Percentiles rank a stretch among this genome's conserved stretches.
Evolutionary conservation across 2,797 vertebrate genomes (phyloP).

Genomic region (Sylvilagus floridanus): DNA sequence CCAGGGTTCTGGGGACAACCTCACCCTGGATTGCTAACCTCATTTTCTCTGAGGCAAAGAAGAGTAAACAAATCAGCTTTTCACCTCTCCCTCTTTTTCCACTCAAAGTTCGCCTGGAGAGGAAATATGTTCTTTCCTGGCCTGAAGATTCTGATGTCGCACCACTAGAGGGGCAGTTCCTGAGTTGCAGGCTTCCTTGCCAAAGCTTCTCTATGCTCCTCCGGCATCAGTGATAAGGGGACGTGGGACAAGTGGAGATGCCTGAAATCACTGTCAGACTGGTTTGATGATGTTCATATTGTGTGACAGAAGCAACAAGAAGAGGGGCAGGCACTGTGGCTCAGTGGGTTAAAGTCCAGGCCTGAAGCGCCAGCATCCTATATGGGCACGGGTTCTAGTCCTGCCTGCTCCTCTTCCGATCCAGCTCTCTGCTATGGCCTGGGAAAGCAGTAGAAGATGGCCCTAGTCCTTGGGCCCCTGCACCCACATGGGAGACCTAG

Average conservation of each 20-base stretch:
- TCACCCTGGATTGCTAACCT: not conserved
- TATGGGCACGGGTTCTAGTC: too few species aligned
- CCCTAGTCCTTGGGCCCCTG: too few species aligned
- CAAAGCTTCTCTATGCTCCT: not conserved
- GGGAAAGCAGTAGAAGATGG: too few species aligned
- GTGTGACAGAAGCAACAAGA: not conserved
- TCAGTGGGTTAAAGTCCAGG: too few species aligned
- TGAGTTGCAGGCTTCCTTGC: not conserved
- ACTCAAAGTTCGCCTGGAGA: not conserved
- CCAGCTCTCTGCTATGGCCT: too few species aligned
- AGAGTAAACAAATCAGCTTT: not conserved
- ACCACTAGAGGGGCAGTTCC: slow-evolving; percentile 13
- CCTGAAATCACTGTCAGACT: not conserved
- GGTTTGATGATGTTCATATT: not conserved
- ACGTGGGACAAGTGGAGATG: not conserved
- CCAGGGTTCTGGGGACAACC: slow-evolving; percentile 4
- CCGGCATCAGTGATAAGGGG: not conserved
- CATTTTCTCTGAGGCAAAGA: not conserved
- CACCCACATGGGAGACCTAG: too few species aligned
- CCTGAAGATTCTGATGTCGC: not conserved
- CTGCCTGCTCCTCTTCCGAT: too few species aligned
- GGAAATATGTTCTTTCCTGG: not conserved
- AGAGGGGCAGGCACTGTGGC: too few species aligned
- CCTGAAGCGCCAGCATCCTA: too few species aligned
- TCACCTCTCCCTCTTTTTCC: not conserved